phyloP scores from a whole-genome alignment of 2,797 vertebrate species.

The Sphaeramia orbicularis region DNA sequence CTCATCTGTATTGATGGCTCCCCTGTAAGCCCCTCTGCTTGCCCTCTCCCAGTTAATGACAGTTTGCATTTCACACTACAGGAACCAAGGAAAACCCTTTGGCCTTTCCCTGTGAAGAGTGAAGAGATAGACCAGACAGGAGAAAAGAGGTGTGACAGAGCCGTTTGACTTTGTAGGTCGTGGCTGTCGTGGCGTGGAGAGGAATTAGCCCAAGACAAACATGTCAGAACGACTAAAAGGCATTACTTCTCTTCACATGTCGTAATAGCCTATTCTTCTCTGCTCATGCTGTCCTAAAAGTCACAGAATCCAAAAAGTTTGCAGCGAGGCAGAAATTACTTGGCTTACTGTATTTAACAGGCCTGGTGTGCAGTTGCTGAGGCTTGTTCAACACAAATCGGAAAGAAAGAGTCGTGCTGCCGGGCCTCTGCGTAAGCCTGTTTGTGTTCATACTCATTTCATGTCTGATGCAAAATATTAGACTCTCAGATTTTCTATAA shows the following conservation, averaged over 20 bases:
- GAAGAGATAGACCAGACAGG: slow-evolving; percentile 56
- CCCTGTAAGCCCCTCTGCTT: slow-evolving; percentile 66
- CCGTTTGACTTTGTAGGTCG: slow-evolving; percentile 70
- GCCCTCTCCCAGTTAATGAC: slow-evolving; percentile 75
- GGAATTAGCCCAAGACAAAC: slow-evolving; percentile 83
- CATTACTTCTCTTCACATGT: slow-evolving; percentile 52
- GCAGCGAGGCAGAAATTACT: slow-evolving; percentile 60
- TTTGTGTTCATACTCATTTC: neutral
- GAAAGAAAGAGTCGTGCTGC: neutral
- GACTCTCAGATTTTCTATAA: neutral
- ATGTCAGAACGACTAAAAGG: slow-evolving; percentile 62
- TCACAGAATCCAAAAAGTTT: slow-evolving; percentile 73
- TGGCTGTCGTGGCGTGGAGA: slow-evolving; percentile 62
- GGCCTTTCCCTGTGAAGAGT: slow-evolving; percentile 67
- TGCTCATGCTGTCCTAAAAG: slow-evolving; percentile 44
- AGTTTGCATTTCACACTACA: slow-evolving; percentile 80
- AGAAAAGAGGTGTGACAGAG: slow-evolving; percentile 74
- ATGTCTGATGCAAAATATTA: neutral
- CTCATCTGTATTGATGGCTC: slow-evolving; percentile 76
- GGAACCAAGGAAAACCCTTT: slow-evolving; percentile 72
- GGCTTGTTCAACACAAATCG: slow-evolving; percentile 14
- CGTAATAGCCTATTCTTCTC: slow-evolving; percentile 60
- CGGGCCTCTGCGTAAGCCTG: neutral
- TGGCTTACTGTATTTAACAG: slow-evolving; percentile 42
- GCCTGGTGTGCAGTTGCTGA: slow-evolving; percentile 8